A percentile compares a stretch with the other conserved stretches of the same genome.
Conservation (phyloP, 2,113 vertebrate species). For the Dicrurus megarhynchus region DNA sequence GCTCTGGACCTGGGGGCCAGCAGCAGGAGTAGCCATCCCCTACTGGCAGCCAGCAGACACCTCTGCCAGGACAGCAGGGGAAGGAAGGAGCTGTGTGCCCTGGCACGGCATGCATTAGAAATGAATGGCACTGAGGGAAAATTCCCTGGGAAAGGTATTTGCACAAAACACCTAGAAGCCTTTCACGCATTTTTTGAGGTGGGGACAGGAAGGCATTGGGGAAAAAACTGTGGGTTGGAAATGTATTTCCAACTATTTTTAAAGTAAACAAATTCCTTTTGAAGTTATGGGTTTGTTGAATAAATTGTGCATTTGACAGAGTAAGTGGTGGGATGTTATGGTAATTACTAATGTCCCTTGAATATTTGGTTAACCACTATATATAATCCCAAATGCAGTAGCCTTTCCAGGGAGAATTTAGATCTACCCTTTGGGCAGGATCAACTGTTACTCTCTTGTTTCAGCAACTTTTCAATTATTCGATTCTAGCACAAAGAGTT, state of each 20-base stretch:
- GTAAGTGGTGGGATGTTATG: constrained; percentile 65
- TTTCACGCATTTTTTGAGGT: constrained; percentile 45
- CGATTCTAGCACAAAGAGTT: constrained; percentile 62
- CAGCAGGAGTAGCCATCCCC: neutral
- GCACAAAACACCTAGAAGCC: constrained; percentile 29
- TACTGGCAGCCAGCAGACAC: fast-evolving
- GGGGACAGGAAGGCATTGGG: constrained; percentile 39
- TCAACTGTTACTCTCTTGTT: constrained; percentile 73
- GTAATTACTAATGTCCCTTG: constrained; percentile 72
- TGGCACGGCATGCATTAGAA: neutral
- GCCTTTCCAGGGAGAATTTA: constrained; percentile 72
- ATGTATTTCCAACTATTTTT: constrained; percentile 66
- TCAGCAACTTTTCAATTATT: constrained; percentile 70
- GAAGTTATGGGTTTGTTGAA: constrained; percentile 60
- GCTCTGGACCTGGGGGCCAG: neutral
- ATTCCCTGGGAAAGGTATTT: constrained; percentile 22
- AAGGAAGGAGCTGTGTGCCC: neutral
- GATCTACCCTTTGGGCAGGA: constrained; percentile 66
- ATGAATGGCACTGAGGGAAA: neutral
- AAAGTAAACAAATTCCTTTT: constrained; percentile 62
- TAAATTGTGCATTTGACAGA: constrained; percentile 70
- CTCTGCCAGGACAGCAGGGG: neutral
- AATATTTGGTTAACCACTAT: constrained; percentile 73
- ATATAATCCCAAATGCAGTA: constrained; percentile 64
- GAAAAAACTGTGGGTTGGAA: constrained; percentile 53